Evolutionary conservation across 1,140 invertebrate species (phyloP).

Genomic region (Zaprionus taronus): DNA sequence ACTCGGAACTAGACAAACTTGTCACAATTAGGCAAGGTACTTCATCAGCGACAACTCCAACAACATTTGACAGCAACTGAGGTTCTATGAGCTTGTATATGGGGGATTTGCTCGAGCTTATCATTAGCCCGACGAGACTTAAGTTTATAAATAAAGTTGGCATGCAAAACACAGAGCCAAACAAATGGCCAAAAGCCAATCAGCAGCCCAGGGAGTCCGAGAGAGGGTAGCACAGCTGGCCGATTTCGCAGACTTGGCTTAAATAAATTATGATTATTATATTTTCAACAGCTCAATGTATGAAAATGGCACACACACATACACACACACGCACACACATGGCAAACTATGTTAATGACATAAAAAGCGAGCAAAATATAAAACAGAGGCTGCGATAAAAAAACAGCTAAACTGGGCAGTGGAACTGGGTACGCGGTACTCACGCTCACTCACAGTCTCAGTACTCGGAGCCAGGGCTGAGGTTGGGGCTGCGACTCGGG

Average conservation of each 20-base stretch:
- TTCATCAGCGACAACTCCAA: not conserved
- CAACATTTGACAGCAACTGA: constrained; percentile 22
- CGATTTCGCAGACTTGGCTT: constrained; percentile 57
- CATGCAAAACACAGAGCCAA: constrained; percentile 49
- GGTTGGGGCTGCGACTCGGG: constrained; percentile 12
- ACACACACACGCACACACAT: not conserved
- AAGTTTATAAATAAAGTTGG: constrained; percentile 35
- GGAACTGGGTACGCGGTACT: constrained; percentile 24
- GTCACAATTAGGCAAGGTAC: constrained; percentile 45
- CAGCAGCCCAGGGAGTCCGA: not conserved
- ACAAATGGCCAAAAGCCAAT: constrained; percentile 25
- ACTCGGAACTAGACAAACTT: constrained; percentile 33
- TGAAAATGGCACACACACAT: constrained; percentile 41
- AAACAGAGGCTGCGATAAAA: constrained; percentile 40
- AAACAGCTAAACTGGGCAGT: constrained; percentile 47
- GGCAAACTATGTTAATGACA: constrained; percentile 77
- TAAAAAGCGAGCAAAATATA: constrained; percentile 63
- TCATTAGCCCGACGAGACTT: constrained; percentile 30
- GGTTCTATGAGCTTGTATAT: constrained; percentile 9
- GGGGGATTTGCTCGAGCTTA: constrained; percentile 30
- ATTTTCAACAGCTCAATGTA: constrained; percentile 69
- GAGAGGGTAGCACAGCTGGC: constrained; percentile 36
- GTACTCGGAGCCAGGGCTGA: constrained; percentile 16
- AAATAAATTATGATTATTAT: constrained; percentile 72
- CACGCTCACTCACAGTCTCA: not conserved